Evolutionary conservation across 2,113 vertebrate genomes (phyloP).

Genomic region (Cheilinus undulatus): DNA sequence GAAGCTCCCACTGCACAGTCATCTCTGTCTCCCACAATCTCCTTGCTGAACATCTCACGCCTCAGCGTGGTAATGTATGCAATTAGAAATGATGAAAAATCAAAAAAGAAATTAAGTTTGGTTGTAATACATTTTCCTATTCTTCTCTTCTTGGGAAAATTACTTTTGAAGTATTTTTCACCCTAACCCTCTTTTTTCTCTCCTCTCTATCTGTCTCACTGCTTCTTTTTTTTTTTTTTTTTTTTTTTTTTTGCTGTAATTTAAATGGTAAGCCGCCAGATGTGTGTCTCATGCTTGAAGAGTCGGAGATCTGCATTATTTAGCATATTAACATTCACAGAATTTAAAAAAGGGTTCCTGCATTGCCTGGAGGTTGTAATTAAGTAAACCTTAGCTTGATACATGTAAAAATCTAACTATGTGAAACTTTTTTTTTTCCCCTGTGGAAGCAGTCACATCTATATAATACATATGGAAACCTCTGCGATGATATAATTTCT

Average conservation of each 20-base stretch:
- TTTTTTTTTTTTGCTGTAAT: constrained; percentile 88
- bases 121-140: constrained; percentile 91
- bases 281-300: constrained; percentile 99
- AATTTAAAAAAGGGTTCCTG: constrained; percentile 99
- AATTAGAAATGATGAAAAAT: constrained; percentile 93
- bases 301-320: constrained; percentile 99
- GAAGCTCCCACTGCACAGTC: constrained; percentile 34
- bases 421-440: constrained; percentile 89
- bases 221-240: constrained; percentile 61
- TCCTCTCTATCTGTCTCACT: constrained; percentile 66
- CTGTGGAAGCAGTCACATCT: constrained; percentile 89
- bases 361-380: constrained; percentile 99
- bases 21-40: constrained; percentile 66
- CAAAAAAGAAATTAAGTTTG: constrained; percentile 92
- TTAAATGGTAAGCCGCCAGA: constrained; percentile 99
- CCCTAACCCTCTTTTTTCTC: constrained; percentile 57
- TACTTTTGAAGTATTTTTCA: constrained; percentile 90
- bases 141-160: constrained; percentile 92
- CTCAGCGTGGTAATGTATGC: constrained; percentile 82
- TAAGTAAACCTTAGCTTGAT: constrained; percentile 99
- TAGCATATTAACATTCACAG: constrained; percentile 99
- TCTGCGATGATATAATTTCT: constrained; percentile 92
- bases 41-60: constrained; percentile 75
- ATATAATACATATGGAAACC: constrained; percentile 98
- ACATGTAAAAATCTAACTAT: constrained; percentile 99